Evolutionary conservation across 2,888 invertebrate genomes (phyloP).

Genomic region (Tenthredo amoena): DNA sequence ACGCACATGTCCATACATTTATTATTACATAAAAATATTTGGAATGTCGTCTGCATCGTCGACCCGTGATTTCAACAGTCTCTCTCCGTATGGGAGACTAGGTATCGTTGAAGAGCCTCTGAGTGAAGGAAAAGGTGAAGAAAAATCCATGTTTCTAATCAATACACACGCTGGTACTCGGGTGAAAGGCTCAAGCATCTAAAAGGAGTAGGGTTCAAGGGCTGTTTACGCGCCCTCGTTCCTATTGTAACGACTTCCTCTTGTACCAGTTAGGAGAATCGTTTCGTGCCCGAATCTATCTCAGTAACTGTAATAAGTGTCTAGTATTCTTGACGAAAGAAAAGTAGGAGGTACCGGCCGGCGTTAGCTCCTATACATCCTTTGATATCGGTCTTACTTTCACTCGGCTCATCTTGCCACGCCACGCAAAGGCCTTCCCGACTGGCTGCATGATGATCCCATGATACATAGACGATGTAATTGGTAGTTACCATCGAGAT

Average conservation of each 20-base stretch:
- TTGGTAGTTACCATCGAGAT: slow-evolving; percentile 47
- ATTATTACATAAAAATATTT: not conserved
- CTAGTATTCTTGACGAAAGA: not conserved
- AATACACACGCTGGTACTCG: not conserved
- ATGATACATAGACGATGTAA: slow-evolving; percentile 44
- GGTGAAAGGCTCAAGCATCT: not conserved
- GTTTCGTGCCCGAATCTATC: not conserved
- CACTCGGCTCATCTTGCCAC: slow-evolving; percentile 46
- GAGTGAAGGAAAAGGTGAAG: not conserved
- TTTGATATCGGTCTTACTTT: slow-evolving; percentile 47
- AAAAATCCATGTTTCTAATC: not conserved
- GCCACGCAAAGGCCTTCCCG: slow-evolving; percentile 27
- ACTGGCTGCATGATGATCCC: slow-evolving; percentile 4
- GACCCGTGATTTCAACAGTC: not conserved
- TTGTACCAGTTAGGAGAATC: not conserved
- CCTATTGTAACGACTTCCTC: not conserved
- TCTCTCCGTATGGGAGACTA: not conserved
- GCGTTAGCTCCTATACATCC: slow-evolving; percentile 14
- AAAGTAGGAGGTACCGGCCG: slow-evolving; percentile 33
- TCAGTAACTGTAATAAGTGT: not conserved
- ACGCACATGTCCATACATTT: not conserved
- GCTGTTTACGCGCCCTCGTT: slow-evolving; percentile 6
- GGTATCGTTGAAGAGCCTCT: not conserved
- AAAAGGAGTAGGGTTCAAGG: not conserved
- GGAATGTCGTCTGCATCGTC: not conserved